Evolutionary conservation across 2,797 vertebrate genomes (phyloP).

Genomic region (Bryconaethiops microstoma): DNA sequence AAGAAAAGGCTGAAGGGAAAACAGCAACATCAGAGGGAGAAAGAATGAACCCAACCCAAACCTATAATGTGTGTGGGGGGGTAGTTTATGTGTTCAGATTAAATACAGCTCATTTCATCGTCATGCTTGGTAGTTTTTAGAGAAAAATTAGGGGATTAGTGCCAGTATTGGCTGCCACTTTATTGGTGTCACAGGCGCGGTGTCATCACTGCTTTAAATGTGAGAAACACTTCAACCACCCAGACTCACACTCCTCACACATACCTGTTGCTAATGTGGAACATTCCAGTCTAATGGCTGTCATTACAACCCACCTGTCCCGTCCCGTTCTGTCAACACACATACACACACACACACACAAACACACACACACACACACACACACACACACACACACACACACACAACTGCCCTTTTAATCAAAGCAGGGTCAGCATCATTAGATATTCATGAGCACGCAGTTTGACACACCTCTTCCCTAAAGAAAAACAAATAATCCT

Average conservation of each 20-base stretch:
- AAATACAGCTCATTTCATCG: too few species aligned
- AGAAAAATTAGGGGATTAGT: too few species aligned
- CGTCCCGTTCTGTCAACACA: constrained; percentile 60
- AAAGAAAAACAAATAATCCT: not conserved
- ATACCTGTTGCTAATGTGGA: constrained; percentile 44
- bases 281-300: constrained; percentile 70
- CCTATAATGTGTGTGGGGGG: too few species aligned
- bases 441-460: constrained; percentile 64
- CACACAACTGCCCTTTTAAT: constrained; percentile 23
- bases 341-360: not conserved
- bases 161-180: too few species aligned
- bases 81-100: too few species aligned
- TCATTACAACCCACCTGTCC: constrained; percentile 74
- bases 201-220: too few species aligned
- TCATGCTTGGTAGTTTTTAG: too few species aligned
- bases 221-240: not conserved
- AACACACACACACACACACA: constrained; percentile 52
- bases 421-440: constrained; percentile 1
- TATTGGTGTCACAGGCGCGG: too few species aligned
- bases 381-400: constrained; percentile 51
- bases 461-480: constrained; percentile 7
- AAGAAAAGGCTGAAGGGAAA: too few species aligned
- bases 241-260: not conserved
- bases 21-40: too few species aligned
- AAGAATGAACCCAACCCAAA: too few species aligned